Percentiles rank a stretch among this genome's conserved stretches.
phyloP scores from a whole-genome alignment of 2,113 vertebrate genomes.

The Phocoena sinus region DNA sequence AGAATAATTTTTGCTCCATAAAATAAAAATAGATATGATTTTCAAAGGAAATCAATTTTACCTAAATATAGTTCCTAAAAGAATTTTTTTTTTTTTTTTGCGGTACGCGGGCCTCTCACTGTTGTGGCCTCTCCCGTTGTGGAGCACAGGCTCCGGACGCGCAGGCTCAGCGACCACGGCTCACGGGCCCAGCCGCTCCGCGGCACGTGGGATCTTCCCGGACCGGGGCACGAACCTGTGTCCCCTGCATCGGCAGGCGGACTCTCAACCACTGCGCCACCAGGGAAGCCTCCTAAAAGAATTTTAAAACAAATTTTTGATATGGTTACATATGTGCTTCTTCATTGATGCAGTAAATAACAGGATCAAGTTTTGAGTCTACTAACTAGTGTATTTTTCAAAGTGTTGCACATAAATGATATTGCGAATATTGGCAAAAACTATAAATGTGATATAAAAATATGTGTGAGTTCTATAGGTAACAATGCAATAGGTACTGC shows the following conservation, averaged over 20 bases:
- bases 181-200: no score
- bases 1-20: neutral
- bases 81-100: neutral
- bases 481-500: neutral
- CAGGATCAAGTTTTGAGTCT: neutral
- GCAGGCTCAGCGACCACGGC: no score
- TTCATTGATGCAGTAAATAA: neutral
- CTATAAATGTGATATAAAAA: neutral
- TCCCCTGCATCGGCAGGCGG: no score
- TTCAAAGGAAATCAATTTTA: neutral
- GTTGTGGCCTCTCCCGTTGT: no score
- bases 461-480: neutral
- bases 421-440: neutral
- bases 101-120: no score
- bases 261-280: no score
- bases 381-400: neutral
- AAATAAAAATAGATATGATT: neutral
- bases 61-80: neutral
- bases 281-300: no score
- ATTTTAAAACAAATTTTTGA: neutral
- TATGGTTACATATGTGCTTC: neutral
- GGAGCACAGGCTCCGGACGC: no score
- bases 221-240: no score
- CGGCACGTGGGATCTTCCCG: no score
- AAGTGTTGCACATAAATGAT: neutral